A percentile compares a stretch with the other conserved stretches of the same genome.
Conservation (phyloP, 2,113 vertebrate genomes). For the Tychaedon coryphoeus region DNA sequence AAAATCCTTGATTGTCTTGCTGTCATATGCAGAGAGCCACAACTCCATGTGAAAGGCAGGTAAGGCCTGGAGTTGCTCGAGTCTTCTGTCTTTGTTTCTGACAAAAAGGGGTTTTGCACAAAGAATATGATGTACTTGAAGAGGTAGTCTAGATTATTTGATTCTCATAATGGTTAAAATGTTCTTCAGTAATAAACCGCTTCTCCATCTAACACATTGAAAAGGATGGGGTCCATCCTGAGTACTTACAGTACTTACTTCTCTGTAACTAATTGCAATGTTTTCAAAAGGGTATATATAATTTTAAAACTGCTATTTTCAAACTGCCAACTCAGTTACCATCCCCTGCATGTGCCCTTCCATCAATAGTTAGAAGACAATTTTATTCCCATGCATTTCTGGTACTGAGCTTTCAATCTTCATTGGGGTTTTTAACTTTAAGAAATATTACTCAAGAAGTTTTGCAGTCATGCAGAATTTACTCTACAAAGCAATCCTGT, state of each 20-base stretch:
- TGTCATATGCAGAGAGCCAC: not conserved
- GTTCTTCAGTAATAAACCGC: not conserved
- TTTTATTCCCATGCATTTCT: not conserved
- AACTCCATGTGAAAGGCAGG: not conserved
- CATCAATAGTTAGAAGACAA: not conserved
- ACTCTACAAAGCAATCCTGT: not conserved
- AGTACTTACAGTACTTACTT: not conserved
- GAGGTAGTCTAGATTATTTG: not conserved
- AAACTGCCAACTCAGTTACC: not conserved
- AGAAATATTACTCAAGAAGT: not conserved
- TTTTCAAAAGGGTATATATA: not conserved
- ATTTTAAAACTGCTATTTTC: not conserved
- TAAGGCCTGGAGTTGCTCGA: fast-evolving
- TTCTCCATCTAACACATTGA: not conserved
- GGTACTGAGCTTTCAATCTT: not conserved
- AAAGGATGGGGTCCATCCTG: not conserved
- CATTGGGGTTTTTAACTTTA: not conserved
- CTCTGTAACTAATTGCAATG: not conserved
- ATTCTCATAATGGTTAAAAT: not conserved
- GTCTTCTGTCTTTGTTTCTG: not conserved
- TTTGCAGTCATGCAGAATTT: slow-evolving; percentile 13
- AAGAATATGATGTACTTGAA: not conserved
- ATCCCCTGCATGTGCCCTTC: not conserved
- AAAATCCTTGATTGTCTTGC: not conserved
- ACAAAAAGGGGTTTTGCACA: not conserved